Conservation (phyloP, 92 coral and sea anemone genomes). For the Zoanthus solanderi region DNA sequence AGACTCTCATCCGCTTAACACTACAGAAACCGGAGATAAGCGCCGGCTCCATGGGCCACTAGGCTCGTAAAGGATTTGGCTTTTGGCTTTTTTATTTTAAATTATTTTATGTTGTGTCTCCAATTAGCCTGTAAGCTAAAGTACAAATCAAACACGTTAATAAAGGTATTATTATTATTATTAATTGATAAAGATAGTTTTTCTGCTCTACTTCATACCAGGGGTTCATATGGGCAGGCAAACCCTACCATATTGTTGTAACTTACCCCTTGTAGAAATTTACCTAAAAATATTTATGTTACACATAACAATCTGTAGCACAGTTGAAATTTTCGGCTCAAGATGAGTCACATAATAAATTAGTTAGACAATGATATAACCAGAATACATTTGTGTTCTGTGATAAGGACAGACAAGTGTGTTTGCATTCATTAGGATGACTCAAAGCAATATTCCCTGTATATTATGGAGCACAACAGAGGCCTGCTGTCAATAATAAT, state of each 20-base stretch:
- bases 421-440: slow-evolving; percentile 35
- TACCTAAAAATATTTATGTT: slow-evolving; percentile 35
- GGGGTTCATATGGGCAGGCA: slow-evolving; percentile 31
- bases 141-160: too few relatives aligned
- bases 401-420: slow-evolving; percentile 31
- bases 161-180: too few relatives aligned
- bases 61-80: too few relatives aligned
- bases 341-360: slow-evolving; percentile 22
- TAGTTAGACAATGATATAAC: slow-evolving; percentile 29
- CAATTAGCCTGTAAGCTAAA: too few relatives aligned
- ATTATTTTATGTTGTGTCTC: too few relatives aligned
- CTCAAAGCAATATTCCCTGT: slow-evolving; percentile 28
- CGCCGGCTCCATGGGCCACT: too few relatives aligned
- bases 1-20: too few relatives aligned
- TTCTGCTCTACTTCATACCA: slow-evolving; percentile 30
- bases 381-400: slow-evolving; percentile 35
- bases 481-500: slow-evolving; percentile 41
- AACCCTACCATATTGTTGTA: slow-evolving; percentile 31
- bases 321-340: slow-evolving; percentile 30
- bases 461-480: slow-evolving; percentile 30
- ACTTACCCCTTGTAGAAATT: slow-evolving; percentile 33
- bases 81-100: too few relatives aligned
- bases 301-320: slow-evolving; percentile 37
- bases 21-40: too few relatives aligned
- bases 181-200: slow-evolving; percentile 20